A percentile compares a stretch with the other conserved stretches of the same genome.
Conservation (phyloP, 2,797 vertebrate genomes). For the Varecia variegata region DNA sequence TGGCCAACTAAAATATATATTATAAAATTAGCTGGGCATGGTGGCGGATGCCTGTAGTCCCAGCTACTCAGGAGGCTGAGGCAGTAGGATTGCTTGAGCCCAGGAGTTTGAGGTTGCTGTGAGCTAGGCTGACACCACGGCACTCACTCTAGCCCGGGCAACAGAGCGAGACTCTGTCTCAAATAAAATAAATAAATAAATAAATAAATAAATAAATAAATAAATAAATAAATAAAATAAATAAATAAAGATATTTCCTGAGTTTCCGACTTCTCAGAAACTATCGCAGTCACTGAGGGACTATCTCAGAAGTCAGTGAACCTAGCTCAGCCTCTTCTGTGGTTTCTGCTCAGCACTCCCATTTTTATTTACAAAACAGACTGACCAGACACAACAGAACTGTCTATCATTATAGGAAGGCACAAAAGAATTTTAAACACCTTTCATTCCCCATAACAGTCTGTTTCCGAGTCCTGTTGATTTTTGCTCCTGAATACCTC, state of each 20-base stretch:
- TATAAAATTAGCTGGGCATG: too few species aligned
- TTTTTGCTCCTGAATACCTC: background rate
- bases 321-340: background rate
- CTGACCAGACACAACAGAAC: background rate
- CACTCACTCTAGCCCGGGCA: too few species aligned
- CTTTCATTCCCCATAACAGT: background rate
- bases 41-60: too few species aligned
- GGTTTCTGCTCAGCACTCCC: background rate
- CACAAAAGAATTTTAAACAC: background rate
- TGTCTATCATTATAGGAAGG: background rate
- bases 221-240: too few species aligned
- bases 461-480: background rate
- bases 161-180: too few species aligned
- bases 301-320: background rate
- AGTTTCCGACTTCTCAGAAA: slow-evolving; percentile 8
- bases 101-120: too few species aligned
- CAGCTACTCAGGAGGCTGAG: too few species aligned
- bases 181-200: too few species aligned
- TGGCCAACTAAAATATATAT: too few species aligned
- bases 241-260: background rate
- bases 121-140: too few species aligned
- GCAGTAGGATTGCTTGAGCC: too few species aligned
- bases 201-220: too few species aligned
- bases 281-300: background rate
- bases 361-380: background rate